Evolutionary conservation across 2,797 vertebrate genomes (phyloP).

Genomic region (Enteromius radiatus): DNA sequence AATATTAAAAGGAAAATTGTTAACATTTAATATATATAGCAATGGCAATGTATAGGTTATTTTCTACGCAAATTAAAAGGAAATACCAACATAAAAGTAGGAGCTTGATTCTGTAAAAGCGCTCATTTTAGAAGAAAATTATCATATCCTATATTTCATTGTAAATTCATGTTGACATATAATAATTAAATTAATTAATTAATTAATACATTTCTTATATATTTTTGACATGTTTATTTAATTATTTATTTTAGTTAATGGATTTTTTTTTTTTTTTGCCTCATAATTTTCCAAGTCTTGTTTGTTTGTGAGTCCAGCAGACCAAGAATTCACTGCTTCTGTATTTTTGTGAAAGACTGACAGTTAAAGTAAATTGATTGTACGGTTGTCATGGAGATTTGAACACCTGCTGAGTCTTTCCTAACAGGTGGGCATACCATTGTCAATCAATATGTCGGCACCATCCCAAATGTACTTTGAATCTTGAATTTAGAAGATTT

Average conservation of each 20-base stretch:
- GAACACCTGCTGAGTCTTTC: slow-evolving; percentile 71
- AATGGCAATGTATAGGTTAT: too few species aligned
- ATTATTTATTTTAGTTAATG: not conserved
- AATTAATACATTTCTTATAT: not conserved
- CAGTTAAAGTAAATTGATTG: slow-evolving; percentile 67
- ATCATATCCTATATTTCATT: too few species aligned
- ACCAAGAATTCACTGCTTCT: slow-evolving; percentile 43
- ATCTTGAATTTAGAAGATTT: slow-evolving; percentile 14
- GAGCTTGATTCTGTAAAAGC: too few species aligned
- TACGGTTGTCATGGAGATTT: slow-evolving; percentile 60
- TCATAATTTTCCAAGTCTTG: slow-evolving; percentile 67
- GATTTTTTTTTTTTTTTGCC: slow-evolving; percentile 73
- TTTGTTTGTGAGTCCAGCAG: slow-evolving; percentile 63
- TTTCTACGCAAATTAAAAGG: too few species aligned
- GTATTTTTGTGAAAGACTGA: slow-evolving; percentile 65
- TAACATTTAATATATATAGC: too few species aligned
- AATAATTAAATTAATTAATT: too few species aligned
- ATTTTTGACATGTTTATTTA: not conserved
- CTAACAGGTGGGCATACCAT: slow-evolving; percentile 69
- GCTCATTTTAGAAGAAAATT: too few species aligned
- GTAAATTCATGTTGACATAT: too few species aligned
- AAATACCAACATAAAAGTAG: too few species aligned
- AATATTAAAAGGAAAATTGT: too few species aligned
- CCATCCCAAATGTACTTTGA: slow-evolving; percentile 32
- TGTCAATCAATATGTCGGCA: slow-evolving; percentile 47